Base-by-base conservation (phyloP, 2,888 invertebrate species). In the Hylaea fasciaria region DNA sequence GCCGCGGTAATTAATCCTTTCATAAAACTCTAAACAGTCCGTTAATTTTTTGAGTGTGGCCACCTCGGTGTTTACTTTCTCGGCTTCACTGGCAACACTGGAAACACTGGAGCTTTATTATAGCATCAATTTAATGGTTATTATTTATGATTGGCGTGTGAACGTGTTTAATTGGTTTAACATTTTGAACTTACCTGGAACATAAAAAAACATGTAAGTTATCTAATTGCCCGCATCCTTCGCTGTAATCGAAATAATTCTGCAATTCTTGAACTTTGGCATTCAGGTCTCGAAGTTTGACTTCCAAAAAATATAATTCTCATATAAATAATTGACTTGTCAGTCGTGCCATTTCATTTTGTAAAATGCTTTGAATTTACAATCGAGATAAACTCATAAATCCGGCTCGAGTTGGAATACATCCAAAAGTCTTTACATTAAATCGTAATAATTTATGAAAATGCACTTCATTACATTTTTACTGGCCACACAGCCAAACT, bases 81-180 rank as follows among this genome's bases (percentile, higher is more conserved):
- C 76, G 70, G 66, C 65, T 70, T 76, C 67, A 74, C 74, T 73
- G 75, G 67, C 77, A 79, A 80, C 77, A 76, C 74, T 77, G 78
- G 65, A 69, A 79, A 80, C 77, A 76, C 74, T 77, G 78, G 65
- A 69, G 71, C 74, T 80, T 80, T 80, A 78, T 84, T 85, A 83
- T 81, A 72, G 74, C 77, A 71, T 77, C 77, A 77, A 81, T 81
- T 80, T 81, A 80, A 84, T 85, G 82, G 78, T 81, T 80, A 81
- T 80, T 83, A 83, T 84, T 82, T 83, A 81, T 83, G 84, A 84
- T 83, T 84, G 80, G 78, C 85, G 86, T 88, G 88, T 85, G 86
- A 87, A 83, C 75, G 74, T 73, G 73, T 76, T 70, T 78, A 77
- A 83, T 81, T 82, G 78, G 69, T 73, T 66, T 64, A 70, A 66